These are phyloP conservation scores for Malurus leucopterus DNA, from an alignment of 2,797 vertebrate species.

Conservation along the genomic window DNA sequence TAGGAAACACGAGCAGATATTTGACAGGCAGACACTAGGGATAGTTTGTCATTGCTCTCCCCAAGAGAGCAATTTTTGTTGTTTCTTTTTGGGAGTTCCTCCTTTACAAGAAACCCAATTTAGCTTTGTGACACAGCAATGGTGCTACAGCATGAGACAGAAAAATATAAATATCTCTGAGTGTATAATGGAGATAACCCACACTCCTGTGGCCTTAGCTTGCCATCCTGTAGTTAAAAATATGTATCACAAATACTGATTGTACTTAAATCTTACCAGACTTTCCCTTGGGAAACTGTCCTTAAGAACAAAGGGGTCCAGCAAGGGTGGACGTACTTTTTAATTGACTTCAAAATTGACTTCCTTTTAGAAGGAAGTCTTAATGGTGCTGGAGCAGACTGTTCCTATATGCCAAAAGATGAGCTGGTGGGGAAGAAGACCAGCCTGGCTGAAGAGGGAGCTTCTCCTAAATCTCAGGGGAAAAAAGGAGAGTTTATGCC, in stretches of 20 bases:
- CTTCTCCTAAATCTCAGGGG: neutral
- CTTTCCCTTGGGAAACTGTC: neutral
- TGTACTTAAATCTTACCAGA: neutral
- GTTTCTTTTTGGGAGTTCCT: neutral
- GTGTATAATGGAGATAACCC: neutral
- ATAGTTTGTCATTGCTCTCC: neutral
- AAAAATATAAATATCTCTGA: neutral
- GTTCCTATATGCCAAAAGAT: neutral
- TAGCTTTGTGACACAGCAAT: neutral
- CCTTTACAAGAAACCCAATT: neutral
- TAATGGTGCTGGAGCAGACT: neutral
- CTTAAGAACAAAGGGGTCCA: neutral
- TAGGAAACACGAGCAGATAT: neutral
- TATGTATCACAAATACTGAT: neutral
- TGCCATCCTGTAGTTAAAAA: neutral
- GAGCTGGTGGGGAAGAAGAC: neutral
- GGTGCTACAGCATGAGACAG: neutral
- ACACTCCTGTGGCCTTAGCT: neutral
- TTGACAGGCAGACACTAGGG: neutral
- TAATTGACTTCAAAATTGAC: no score
- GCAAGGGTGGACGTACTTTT: neutral
- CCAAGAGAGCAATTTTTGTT: neutral
- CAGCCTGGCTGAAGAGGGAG: neutral
- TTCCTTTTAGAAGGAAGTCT: neutral
- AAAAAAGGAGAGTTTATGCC: neutral